Evolutionary conservation across 2,113 vertebrate species (phyloP).

Genomic region (Oreochromis aureus): DNA sequence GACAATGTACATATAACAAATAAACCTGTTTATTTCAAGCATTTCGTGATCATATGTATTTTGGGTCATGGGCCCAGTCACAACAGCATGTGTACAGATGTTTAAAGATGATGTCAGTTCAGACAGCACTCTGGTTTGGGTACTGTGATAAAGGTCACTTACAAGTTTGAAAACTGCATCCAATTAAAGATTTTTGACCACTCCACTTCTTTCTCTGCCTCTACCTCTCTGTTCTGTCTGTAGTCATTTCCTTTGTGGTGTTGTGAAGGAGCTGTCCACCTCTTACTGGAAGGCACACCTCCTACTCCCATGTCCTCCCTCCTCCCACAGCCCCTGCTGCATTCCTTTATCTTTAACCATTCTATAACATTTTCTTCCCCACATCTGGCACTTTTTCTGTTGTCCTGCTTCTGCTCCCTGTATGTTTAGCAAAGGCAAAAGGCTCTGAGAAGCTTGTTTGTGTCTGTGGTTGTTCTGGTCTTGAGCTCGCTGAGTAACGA

Average conservation of each 20-base stretch:
- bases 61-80: not conserved
- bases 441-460: slow-evolving; percentile 49
- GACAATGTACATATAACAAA: not conserved
- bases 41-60: not conserved
- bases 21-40: not conserved
- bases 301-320: slow-evolving; percentile 1
- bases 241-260: slow-evolving; percentile 10
- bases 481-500: not conserved
- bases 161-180: not conserved
- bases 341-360: slow-evolving; percentile 15
- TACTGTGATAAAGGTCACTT: not conserved
- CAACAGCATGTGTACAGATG: not conserved
- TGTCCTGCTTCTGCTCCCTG: not conserved
- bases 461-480: slow-evolving; percentile 23
- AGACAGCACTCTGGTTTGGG: not conserved
- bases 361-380: not conserved
- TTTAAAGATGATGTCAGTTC: not conserved
- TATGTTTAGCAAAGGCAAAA: slow-evolving; percentile 3
- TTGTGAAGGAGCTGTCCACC: slow-evolving; percentile 11
- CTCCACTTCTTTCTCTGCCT: not conserved
- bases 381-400: not conserved
- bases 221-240: not conserved
- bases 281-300: slow-evolving; percentile 46
- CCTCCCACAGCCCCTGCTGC: not conserved
- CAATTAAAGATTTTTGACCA: not conserved